Base-by-base conservation (phyloP, 2,888 invertebrate genomes). In the Ormyrus thymus region DNA sequence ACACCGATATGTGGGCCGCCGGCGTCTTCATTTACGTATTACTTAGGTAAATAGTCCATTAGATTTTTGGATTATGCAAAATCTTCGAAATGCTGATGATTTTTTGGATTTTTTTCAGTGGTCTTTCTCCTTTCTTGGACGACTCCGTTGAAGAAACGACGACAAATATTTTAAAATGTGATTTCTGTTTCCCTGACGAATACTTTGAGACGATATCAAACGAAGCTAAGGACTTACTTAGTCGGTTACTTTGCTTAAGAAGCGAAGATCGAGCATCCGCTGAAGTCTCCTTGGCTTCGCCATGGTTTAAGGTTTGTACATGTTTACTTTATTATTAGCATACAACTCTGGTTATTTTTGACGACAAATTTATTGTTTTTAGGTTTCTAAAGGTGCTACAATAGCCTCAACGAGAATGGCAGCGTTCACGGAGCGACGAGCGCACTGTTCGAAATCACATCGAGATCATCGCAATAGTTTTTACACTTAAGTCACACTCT, bases 101-200 rank as follows among this genome's bases (percentile, higher is more conserved):
- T 51, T 64, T 15, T 43, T n/a, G 2, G 7, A 46, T 53, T 43
- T 58, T 69, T 90, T 89, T 0, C 86, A 94, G 94, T 88, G 93
- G 93, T 29, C 91, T 96, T n/a, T 96, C 96, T 6, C 96, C 96
- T 4, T 96, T 96, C 90, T 90, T 96, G 81, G 95, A 96, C 87
- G 96, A 96, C 87, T 95, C 95, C 11, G 92, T 95, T 81, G 96
- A 96, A 86, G 96, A 96, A 90, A 96, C 96, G 43, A 95, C 95
- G 56, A 94, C 95, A 5, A 96, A 96, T 88, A 95, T 96, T 82
- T 92, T 95, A 29, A 95, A 95, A 87, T 94, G 95, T 87, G 95
- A 96, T 91, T 96, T 93, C 89, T 95, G 95, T 87, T 96, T 95
- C 90, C 95, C 95, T 13, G 93, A 94, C 75, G 95, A 96, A 87